phyloP scores from a whole-genome alignment of 1,140 invertebrate species.

The Monochamus saltuarius region DNA sequence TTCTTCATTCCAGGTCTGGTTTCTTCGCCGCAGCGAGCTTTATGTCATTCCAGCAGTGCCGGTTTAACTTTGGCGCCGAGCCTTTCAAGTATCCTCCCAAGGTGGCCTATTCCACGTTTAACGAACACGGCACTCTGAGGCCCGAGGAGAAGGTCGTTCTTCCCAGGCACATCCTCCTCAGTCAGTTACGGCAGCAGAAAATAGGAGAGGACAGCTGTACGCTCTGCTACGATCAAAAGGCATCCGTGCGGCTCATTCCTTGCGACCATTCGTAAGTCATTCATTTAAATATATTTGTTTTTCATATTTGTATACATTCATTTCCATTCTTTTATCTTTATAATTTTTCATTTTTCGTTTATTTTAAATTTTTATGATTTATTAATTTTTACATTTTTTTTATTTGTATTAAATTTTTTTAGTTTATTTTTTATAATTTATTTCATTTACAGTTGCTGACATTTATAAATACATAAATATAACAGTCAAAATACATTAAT shows the following conservation, averaged over 20 bases:
- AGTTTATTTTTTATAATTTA: too few relatives aligned
- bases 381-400: too few relatives aligned
- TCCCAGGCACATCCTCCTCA: constrained; percentile 74
- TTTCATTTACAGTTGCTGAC: too few relatives aligned
- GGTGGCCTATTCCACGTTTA: constrained; percentile 67
- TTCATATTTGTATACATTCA: too few relatives aligned
- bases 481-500: too few relatives aligned
- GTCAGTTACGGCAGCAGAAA: constrained; percentile 70
- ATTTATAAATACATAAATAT: too few relatives aligned
- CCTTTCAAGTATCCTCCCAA: constrained; percentile 74
- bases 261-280: constrained; percentile 80
- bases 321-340: too few relatives aligned
- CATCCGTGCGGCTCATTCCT: constrained; percentile 72
- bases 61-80: constrained; percentile 88
- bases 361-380: constrained; percentile 6
- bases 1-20: constrained; percentile 62
- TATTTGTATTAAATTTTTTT: too few relatives aligned
- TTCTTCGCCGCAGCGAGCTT: constrained; percentile 94
- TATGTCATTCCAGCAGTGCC: constrained; percentile 94
- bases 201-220: constrained; percentile 85
- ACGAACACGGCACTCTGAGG: constrained; percentile 70
- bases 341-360: too few relatives aligned
- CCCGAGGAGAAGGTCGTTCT: constrained; percentile 71
- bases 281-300: too few relatives aligned
- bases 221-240: constrained; percentile 81